Conservation (phyloP, 2,797 vertebrate species). For the Apogon hyalosoma region DNA sequence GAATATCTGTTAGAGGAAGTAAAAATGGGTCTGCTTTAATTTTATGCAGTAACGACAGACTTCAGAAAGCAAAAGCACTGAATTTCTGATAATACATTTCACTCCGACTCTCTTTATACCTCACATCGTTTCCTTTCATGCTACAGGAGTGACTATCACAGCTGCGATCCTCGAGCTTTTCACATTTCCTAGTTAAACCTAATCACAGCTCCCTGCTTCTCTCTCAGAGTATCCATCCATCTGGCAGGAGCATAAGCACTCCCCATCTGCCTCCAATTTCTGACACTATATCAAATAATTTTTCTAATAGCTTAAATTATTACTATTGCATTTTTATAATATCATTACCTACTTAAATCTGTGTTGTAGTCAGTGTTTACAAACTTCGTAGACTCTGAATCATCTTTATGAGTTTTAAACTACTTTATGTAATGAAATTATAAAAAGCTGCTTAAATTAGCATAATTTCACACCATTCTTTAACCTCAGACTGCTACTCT, state of each 20-base stretch:
- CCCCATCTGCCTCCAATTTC: conserved; percentile 42
- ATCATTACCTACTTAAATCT: conserved; percentile 5
- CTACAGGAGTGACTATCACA: conserved; percentile 43
- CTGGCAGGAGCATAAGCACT: conserved; percentile 36
- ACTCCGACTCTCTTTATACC: conserved; percentile 2
- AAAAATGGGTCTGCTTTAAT: neutral
- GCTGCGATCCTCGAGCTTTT: conserved; percentile 24
- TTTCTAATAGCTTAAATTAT: conserved; percentile 35
- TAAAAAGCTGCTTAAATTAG: no score
- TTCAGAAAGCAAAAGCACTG: neutral
- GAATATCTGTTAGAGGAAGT: neutral
- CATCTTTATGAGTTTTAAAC: no score
- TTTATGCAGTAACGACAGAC: neutral
- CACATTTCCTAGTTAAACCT: conserved; percentile 26
- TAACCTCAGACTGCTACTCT: no score
- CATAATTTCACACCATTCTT: no score
- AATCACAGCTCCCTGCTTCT: conserved; percentile 21
- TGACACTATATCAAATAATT: conserved; percentile 38
- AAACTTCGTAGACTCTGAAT: no score
- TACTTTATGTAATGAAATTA: no score
- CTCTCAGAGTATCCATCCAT: conserved; percentile 27
- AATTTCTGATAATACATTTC: conserved; percentile 21
- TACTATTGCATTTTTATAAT: conserved; percentile 3
- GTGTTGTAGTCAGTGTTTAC: neutral
- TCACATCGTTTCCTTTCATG: conserved; percentile 32